A percentile compares a stretch with the other conserved stretches of the same genome.
phyloP scores from a whole-genome alignment of 2,888 invertebrate genomes.

The Pachymerium ferrugineum region DNA sequence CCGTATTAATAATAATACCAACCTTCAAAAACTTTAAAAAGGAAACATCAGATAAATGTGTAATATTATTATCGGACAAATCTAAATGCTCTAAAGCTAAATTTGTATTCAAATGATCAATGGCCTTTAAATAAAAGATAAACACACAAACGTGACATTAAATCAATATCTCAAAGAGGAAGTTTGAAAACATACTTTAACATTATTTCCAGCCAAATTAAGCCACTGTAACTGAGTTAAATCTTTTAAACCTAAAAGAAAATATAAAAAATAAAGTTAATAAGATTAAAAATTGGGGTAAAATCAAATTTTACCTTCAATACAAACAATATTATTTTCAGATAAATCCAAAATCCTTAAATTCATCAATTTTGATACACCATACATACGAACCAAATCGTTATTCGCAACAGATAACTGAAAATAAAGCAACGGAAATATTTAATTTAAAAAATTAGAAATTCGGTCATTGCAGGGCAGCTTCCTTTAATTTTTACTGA shows the following conservation, averaged over 20 bases:
- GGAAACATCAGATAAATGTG: constrained; percentile 76
- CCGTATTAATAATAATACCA: constrained; percentile 41
- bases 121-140: constrained; percentile 53
- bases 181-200: constrained; percentile 58
- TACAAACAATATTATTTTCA: constrained; percentile 79
- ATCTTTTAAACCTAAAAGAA: constrained; percentile 62
- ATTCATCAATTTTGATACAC: constrained; percentile 71
- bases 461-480: not conserved
- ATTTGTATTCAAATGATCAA: constrained; percentile 80
- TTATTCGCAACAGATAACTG: constrained; percentile 82
- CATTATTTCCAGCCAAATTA: constrained; percentile 80
- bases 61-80: constrained; percentile 81
- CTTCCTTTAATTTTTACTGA: not conserved
- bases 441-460: not conserved
- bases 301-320: constrained; percentile 60
- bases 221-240: constrained; percentile 71
- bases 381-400: constrained; percentile 79
- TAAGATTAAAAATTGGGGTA: not conserved
- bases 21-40: constrained; percentile 77
- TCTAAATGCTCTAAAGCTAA: constrained; percentile 75
- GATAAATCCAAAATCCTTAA: constrained; percentile 75
- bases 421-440: constrained; percentile 42
- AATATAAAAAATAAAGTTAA: not conserved
- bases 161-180: not conserved
- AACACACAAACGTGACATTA: too few relatives aligned